Evolutionary conservation across 2,113 vertebrate species (phyloP).

Genomic region (Nesogale talazaci): DNA sequence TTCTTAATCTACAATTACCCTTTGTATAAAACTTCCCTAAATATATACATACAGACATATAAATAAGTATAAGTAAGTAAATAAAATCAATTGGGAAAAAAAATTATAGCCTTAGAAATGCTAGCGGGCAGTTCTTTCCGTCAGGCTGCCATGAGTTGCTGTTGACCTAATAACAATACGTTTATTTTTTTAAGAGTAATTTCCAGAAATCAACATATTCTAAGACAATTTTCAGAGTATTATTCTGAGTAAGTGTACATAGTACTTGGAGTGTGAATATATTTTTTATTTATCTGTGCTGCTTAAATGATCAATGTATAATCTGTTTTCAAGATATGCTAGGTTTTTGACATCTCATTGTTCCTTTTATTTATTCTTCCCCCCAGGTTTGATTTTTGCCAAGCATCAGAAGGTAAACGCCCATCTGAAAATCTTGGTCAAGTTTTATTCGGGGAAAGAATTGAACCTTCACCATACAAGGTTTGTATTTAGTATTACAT

Average conservation of each 20-base stretch:
- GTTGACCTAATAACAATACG: neutral
- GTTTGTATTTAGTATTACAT: constrained; percentile 84
- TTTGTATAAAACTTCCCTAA: too few species aligned
- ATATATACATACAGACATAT: too few species aligned
- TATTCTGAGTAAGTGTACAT: neutral
- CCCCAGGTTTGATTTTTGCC: constrained; percentile 97
- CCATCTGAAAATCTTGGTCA: constrained; percentile 99
- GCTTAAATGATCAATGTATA: neutral
- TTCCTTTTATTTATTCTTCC: constrained; percentile 57
- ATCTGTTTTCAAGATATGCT: neutral
- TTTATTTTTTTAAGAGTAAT: neutral
- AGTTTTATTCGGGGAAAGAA: constrained; percentile 98
- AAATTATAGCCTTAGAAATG: neutral
- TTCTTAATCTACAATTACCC: too few species aligned
- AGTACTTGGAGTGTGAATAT: neutral
- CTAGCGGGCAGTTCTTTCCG: neutral
- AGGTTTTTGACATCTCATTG: neutral
- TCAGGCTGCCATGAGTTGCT: neutral
- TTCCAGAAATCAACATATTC: constrained; percentile 3
- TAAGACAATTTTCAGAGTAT: constrained; percentile 42
- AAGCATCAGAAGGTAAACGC: constrained; percentile 91
- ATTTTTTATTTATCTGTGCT: neutral
- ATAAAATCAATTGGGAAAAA: too few species aligned
- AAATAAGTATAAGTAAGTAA: too few species aligned
- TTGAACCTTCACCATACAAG: constrained; percentile 98